Base-by-base conservation (phyloP, 2,113 vertebrate genomes). In the Eubucco bourcierii region DNA sequence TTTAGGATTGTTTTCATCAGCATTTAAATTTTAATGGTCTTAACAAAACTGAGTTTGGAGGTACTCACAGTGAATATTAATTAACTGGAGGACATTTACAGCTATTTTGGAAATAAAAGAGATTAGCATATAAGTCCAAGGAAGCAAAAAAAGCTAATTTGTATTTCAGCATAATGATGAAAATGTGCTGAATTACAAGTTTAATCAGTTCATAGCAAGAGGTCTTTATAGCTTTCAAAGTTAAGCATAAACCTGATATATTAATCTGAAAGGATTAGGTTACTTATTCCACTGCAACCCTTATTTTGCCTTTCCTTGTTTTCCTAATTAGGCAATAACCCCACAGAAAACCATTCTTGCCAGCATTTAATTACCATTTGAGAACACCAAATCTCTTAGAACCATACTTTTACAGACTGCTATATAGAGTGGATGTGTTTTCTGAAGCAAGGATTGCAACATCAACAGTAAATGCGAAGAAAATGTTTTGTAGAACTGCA, bases 361-460 rank as follows among this genome's bases (percentile, higher is more conserved):
- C 76, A 90, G 53, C 23, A 95, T 39, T 80, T 80, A 87, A 93
- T 91, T 94, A 93, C 34, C 71, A 84, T 90, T 47, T 80, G 52
- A 65, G 24, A 73, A 10, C 39, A 61, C 15, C 79, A n/a, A 65
- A 73, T 70, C 23, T 82, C 77, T 37, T 13, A 67, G 78, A 80
- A 1, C 0, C n/a, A 65, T 28, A 34, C 79, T 67, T 81, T 81
- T 90, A 80, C 52, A 44, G 50, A 63, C 24, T 39, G 13, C 47
- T 82, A 82, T 15, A 63, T 9, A 34, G 13, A 60, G 7, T 25
- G 15, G 50, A 74, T 78, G 23, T 47, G 16, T 80, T 80, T 76
- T 70, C 63, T 79, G 65, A 95, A 83, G 58, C 6, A 90, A 80
- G 80, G 87, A 39, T 27, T 74, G 68, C 17, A 79, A 58, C 11